These are phyloP conservation scores for Sebastes miniatus DNA, from an alignment of 2,797 vertebrate species.

Conservation along the genomic window DNA sequence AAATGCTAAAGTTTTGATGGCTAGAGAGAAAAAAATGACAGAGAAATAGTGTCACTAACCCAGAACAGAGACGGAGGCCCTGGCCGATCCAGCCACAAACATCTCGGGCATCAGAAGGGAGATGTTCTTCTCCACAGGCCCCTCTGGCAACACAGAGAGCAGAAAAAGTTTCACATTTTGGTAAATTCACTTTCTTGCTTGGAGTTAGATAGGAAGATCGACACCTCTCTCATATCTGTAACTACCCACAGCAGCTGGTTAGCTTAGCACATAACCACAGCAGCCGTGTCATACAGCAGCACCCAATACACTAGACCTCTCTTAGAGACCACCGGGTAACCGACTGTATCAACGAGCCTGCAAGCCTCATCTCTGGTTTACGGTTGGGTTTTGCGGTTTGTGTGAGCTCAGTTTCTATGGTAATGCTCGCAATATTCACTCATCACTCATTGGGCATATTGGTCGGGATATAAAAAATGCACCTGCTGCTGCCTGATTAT, in stretches of 20 bases:
- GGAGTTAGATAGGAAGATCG: neutral
- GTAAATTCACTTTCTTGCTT: neutral
- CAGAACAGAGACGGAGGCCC: slow-evolving; percentile 83
- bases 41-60: slow-evolving; percentile 73
- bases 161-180: neutral
- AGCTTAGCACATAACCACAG: neutral
- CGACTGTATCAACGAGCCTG: too few relatives aligned
- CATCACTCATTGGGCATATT: too few relatives aligned
- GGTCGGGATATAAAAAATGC: too few relatives aligned
- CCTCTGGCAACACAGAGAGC: slow-evolving; percentile 48
- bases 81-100: slow-evolving; percentile 84
- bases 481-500: too few relatives aligned
- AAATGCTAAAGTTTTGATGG: too few relatives aligned
- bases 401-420: too few relatives aligned
- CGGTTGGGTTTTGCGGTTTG: too few relatives aligned
- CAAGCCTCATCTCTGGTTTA: too few relatives aligned
- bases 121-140: slow-evolving; percentile 60
- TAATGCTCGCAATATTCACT: too few relatives aligned
- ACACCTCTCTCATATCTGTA: neutral
- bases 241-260: neutral
- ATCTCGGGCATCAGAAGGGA: slow-evolving; percentile 80
- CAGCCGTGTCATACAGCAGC: too few relatives aligned
- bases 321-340: too few relatives aligned
- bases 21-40: neutral
- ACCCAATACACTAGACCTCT: too few relatives aligned